Percentiles rank a stretch among this genome's conserved stretches.
Evolutionary conservation across 2,888 invertebrate species (phyloP).

Genomic region (Schizaphis graminum): DNA sequence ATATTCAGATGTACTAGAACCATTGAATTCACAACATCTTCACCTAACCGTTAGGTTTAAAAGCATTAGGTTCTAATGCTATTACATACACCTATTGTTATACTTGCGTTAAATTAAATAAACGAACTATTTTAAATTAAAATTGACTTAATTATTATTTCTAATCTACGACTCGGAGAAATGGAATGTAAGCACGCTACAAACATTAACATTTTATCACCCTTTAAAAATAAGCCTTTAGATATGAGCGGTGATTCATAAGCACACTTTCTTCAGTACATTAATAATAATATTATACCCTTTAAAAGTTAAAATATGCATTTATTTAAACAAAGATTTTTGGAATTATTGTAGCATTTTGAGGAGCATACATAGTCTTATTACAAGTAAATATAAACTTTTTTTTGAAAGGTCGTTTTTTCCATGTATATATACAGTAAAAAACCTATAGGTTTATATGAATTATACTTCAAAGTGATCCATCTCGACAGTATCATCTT

Average conservation of each 20-base stretch:
- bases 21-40: no score
- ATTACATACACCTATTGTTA: no score
- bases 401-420: background rate
- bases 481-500: conserved; percentile 92
- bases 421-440: background rate
- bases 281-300: background rate
- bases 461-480: conserved; percentile 94
- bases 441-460: conserved; percentile 53
- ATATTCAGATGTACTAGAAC: no score
- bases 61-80: no score
- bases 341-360: background rate
- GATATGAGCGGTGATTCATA: background rate
- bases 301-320: background rate
- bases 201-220: background rate
- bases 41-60: no score
- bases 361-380: background rate
- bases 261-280: background rate
- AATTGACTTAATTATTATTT: no score
- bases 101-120: no score
- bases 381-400: background rate
- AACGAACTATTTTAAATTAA: no score
- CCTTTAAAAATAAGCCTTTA: background rate
- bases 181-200: no score
- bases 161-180: no score
- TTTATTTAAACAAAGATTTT: background rate